phyloP scores from a whole-genome alignment of 2,888 invertebrate species.

The Eurois occulta region DNA sequence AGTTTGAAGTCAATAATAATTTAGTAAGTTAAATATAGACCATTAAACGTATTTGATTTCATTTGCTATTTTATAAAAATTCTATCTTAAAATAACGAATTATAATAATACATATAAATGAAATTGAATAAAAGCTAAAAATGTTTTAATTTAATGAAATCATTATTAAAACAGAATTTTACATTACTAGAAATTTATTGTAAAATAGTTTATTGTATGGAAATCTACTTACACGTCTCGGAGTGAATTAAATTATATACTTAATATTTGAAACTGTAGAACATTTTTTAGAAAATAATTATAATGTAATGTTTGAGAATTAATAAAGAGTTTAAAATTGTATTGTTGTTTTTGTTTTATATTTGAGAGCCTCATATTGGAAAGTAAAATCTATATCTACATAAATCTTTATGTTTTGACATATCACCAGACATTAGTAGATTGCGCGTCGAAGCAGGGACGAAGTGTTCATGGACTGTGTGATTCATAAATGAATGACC shows the following conservation, averaged over 20 bases:
- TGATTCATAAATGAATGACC: background rate
- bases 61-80: background rate
- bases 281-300: conserved; percentile 53
- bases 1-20: background rate
- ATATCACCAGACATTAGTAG: background rate
- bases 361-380: background rate
- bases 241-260: conserved; percentile 5
- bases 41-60: background rate
- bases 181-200: conserved; percentile 19
- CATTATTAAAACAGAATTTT: conserved; percentile 12
- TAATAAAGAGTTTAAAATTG: conserved; percentile 60
- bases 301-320: conserved; percentile 59
- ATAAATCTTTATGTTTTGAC: background rate
- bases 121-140: background rate
- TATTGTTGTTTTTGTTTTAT: conserved; percentile 22
- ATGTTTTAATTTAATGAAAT: background rate
- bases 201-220: conserved; percentile 13
- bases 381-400: too few species aligned
- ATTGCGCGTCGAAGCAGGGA: too few species aligned
- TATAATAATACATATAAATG: background rate
- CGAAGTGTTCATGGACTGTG: too few species aligned
- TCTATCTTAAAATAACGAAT: background rate
- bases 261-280: conserved; percentile 48
- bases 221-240: background rate
- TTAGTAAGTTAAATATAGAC: background rate